Percentiles rank a stretch among this genome's conserved stretches.
Evolutionary conservation across 1,140 invertebrate species (phyloP).

Genomic region (Ceratina japonica): DNA sequence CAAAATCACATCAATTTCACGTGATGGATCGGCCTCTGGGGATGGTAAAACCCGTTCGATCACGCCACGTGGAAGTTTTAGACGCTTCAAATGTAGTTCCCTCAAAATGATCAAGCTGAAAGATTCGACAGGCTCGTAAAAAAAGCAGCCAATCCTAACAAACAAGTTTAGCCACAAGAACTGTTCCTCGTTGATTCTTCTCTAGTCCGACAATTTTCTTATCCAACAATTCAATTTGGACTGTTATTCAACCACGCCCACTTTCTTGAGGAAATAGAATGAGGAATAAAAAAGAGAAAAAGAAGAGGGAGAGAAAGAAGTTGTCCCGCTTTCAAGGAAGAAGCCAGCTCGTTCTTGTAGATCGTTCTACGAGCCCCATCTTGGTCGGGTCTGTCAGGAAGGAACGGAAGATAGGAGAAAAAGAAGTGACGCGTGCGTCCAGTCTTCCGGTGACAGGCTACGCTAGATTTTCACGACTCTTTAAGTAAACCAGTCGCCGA

Average conservation of each 20-base stretch:
- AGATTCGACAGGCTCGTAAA: too few species aligned
- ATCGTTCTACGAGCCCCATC: conserved; percentile 35
- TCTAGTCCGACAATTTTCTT: too few species aligned
- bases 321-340: conserved; percentile 4
- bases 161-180: too few species aligned
- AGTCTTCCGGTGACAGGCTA: conserved; percentile 27
- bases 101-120: not conserved
- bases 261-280: conserved; percentile 1
- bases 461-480: conserved; percentile 41
- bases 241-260: conserved; percentile 31
- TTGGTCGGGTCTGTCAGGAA: conserved; percentile 1
- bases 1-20: not conserved
- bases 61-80: not conserved
- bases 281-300: not conserved
- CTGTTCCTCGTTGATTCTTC: too few species aligned
- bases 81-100: too few species aligned
- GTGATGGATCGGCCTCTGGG: not conserved
- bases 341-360: conserved; percentile 17
- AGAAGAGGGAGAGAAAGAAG: conserved; percentile 26
- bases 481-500: conserved; percentile 35
- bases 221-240: not conserved
- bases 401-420: conserved; percentile 5
- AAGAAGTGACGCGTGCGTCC: conserved; percentile 35
- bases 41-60: not conserved
- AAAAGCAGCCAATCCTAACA: too few species aligned